Evolutionary conservation across 2,797 vertebrate species (phyloP), one percentile per base, ranked within the genome.

Genomic region (Lepilemur septentrionalis): DNA sequence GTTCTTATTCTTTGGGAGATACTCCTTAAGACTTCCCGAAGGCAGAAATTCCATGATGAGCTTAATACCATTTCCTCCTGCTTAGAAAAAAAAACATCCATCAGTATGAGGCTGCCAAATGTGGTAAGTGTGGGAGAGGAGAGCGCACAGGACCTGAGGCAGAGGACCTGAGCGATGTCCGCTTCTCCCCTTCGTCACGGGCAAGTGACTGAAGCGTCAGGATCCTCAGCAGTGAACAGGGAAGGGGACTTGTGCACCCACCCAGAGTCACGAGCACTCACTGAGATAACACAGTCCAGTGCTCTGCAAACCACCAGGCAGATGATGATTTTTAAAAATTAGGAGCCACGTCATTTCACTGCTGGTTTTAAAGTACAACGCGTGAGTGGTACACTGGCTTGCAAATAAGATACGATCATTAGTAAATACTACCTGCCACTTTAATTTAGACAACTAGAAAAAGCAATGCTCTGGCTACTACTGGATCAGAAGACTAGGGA

Each of bases 41-140:
- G 99, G 99, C 76, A 99, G 99, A 96, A 99, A 99, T 98, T 99
- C 99, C 99, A 99, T 99, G 95, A 99, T 99, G 89, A 99, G 99
- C 97, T 99, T 99, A 95, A 99, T 99, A 79, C 99, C 99, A 69
- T 99, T 99, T 96, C 99, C 99, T 87, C 99, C 99, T 99, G 95
- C 86, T 75, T 13, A 83, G 67, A 81, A 57, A 80, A 57, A 91
- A 55, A 91, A 63, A 73, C 7, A 75, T 5, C 15, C 43, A 38
- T 93, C 78, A 91, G 15, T 15, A 8, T 23, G 5, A 87, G 35
- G 72, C 20, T 70, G 13, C 72, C 55, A 50, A 73, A 32, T 17
- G 80, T 57, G 63, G 46, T 55, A 13, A 17, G 15, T 15, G 9
- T 41, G 79, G 48, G 38, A 25, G 10, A 48, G 25, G 20, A 13